phyloP scores from a whole-genome alignment of 1,140 invertebrate genomes.

The Batillaria attramentaria region DNA sequence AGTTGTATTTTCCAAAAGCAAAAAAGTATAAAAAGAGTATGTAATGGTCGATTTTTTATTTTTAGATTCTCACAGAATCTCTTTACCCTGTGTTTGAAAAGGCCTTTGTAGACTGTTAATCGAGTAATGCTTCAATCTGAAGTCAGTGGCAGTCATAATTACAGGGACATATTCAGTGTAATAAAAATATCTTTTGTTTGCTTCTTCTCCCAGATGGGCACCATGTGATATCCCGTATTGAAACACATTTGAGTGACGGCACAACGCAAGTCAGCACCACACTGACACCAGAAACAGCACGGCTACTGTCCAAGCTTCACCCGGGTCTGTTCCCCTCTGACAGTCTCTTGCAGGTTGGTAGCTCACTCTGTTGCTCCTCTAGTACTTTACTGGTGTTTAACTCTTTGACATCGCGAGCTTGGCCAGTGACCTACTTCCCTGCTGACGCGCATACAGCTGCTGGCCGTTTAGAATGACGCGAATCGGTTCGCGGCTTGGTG shows the following conservation, averaged over 20 bases:
- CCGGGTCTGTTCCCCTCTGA: constrained; percentile 65
- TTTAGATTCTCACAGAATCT: not conserved
- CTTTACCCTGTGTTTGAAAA: too few relatives aligned
- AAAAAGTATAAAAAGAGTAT: not conserved
- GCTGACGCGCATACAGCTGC: too few relatives aligned
- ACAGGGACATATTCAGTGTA: not conserved
- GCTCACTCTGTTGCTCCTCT: not conserved
- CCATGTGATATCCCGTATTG: constrained; percentile 69
- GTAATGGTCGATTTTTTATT: not conserved
- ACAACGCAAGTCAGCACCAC: constrained; percentile 65
- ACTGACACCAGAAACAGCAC: constrained; percentile 67
- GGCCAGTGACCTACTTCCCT: constrained; percentile 17
- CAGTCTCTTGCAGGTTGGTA: constrained; percentile 59
- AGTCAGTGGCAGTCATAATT: too few relatives aligned
- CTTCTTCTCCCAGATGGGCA: constrained; percentile 61
- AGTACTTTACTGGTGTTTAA: not conserved
- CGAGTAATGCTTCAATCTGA: too few relatives aligned
- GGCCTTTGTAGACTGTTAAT: too few relatives aligned
- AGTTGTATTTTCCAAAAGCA: not conserved
- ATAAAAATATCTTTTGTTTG: not conserved
- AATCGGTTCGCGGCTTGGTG: too few relatives aligned
- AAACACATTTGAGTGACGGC: constrained; percentile 69
- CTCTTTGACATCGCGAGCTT: too few relatives aligned
- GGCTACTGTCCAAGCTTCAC: constrained; percentile 65
- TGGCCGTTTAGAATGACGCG: too few relatives aligned